Percentiles rank a stretch among this genome's conserved stretches.
These are phyloP conservation scores for Montipora efflorescens DNA, from an alignment of 64 coral and sea anemone genomes.

Conservation along the genomic window DNA sequence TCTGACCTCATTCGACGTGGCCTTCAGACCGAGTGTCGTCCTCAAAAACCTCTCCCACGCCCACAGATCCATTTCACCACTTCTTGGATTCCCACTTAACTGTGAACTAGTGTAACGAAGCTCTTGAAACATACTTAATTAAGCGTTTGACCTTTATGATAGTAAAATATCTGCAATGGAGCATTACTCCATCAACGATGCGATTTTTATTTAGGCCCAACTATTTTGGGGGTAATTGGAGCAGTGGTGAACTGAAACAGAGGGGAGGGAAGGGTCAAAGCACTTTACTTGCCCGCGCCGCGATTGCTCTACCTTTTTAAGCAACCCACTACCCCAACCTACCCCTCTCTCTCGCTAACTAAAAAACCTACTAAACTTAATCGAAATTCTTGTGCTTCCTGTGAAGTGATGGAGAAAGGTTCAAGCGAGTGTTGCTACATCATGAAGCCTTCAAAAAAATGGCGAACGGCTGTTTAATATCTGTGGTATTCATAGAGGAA, in stretches of 20 bases:
- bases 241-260: background rate
- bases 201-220: background rate
- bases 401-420: too few species aligned
- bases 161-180: background rate
- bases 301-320: too few species aligned
- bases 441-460: too few species aligned
- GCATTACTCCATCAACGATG: background rate
- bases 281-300: too few species aligned
- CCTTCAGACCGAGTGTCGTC: background rate
- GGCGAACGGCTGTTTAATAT: too few species aligned
- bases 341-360: too few species aligned
- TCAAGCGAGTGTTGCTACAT: too few species aligned
- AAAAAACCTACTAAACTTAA: too few species aligned
- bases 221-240: background rate
- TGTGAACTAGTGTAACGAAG: background rate
- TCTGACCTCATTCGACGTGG: background rate
- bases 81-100: constrained; percentile 17
- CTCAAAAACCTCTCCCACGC: background rate
- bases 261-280: background rate
- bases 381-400: too few species aligned
- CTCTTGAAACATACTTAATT: background rate
- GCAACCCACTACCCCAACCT: too few species aligned
- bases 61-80: background rate
- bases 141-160: background rate
- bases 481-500: too few species aligned